Evolutionary conservation across 1,140 invertebrate genomes (phyloP).

Genomic region (Theocolax elegans): DNA sequence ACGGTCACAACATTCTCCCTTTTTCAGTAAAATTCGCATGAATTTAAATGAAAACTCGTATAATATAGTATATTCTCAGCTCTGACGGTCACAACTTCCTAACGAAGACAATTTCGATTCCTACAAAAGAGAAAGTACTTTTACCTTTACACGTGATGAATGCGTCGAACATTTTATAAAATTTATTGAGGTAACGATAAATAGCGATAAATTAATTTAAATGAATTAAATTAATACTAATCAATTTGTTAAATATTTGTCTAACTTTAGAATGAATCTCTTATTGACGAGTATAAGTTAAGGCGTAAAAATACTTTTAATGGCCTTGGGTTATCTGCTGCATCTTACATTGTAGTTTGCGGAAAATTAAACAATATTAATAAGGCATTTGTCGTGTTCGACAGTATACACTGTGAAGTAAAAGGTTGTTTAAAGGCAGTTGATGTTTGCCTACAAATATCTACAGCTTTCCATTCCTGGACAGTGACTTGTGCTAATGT

Average conservation of each 20-base stretch:
- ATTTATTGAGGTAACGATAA: constrained; percentile 7
- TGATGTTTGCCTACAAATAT: too few relatives aligned
- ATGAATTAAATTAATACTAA: background rate
- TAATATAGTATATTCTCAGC: too few relatives aligned
- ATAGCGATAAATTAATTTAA: background rate
- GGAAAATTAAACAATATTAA: background rate
- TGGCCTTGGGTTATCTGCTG: background rate
- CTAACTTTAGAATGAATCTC: constrained; percentile 16
- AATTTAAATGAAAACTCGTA: too few relatives aligned
- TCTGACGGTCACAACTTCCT: too few relatives aligned
- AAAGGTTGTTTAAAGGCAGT: too few relatives aligned
- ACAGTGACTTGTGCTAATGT: too few relatives aligned
- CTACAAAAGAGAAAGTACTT: constrained; percentile 8
- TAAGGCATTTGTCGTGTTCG: background rate
- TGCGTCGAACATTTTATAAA: constrained; percentile 16
- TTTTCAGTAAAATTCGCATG: too few relatives aligned
- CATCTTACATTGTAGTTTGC: constrained; percentile 10
- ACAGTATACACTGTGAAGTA: too few relatives aligned
- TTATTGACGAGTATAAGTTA: background rate
- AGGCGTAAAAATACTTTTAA: background rate
- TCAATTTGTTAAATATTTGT: too few relatives aligned
- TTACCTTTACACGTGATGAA: background rate
- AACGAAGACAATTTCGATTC: background rate
- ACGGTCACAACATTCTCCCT: too few relatives aligned
- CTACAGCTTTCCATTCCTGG: too few relatives aligned